Conservation (phyloP, 2,888 invertebrate species). For the Callyntrura sp. region DNA sequence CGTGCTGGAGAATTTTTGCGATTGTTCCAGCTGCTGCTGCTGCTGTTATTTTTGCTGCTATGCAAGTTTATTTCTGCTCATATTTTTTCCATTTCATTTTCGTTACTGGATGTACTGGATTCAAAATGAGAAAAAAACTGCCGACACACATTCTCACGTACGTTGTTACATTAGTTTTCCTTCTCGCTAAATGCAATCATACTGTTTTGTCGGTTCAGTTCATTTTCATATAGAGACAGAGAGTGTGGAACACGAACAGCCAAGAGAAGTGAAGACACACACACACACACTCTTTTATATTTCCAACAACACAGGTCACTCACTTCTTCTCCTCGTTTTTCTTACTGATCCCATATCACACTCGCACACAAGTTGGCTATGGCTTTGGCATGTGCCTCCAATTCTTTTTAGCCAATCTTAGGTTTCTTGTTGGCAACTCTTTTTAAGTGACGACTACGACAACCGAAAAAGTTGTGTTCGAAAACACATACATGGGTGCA, state of each 20-base stretch:
- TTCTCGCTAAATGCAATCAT: too few species aligned
- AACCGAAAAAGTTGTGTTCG: conserved; percentile 43
- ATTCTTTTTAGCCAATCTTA: conserved; percentile 36
- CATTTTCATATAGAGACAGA: conserved; percentile 21
- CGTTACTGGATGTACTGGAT: too few species aligned
- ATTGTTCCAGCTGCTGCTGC: conserved; percentile 22
- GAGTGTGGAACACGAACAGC: conserved; percentile 11
- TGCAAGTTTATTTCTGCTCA: neutral
- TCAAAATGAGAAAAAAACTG: neutral
- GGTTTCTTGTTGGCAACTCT: conserved; percentile 29
- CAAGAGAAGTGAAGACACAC: conserved; percentile 17
- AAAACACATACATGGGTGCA: conserved; percentile 35
- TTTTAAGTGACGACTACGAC: conserved; percentile 52
- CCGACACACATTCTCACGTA: conserved; percentile 11
- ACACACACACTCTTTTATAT: conserved; percentile 24
- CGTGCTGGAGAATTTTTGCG: conserved; percentile 30
- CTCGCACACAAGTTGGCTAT: conserved; percentile 36
- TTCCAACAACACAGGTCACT: conserved; percentile 59
- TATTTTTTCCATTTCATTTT: conserved; percentile 17
- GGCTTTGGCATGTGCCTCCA: conserved; percentile 54
- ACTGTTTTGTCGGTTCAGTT: conserved; percentile 3
- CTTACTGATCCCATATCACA: conserved; percentile 8
- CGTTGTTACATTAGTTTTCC: neutral
- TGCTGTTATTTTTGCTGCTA: neutral
- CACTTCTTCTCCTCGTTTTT: conserved; percentile 41